A percentile compares a stretch with the other conserved stretches of the same genome.
Conservation (phyloP, 2,797 vertebrate genomes). For the Myotis daubentonii region DNA sequence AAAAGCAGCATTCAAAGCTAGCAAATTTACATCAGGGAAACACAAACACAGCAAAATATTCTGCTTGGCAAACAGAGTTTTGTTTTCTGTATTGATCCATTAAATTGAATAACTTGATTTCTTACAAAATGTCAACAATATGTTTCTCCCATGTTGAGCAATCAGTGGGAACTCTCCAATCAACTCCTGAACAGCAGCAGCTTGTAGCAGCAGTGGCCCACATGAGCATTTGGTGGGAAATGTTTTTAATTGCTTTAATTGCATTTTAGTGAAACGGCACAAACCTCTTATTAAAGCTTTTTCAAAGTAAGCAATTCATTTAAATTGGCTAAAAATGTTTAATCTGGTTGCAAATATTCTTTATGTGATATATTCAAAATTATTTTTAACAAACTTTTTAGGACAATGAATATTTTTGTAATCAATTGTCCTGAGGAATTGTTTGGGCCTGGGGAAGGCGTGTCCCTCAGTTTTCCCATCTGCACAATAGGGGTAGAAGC, state of each 20-base stretch:
- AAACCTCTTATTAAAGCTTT: not conserved
- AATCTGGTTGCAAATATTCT: not conserved
- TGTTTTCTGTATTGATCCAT: slow-evolving; percentile 71
- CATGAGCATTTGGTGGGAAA: slow-evolving; percentile 49
- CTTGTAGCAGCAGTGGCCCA: slow-evolving; percentile 1
- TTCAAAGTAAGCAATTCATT: slow-evolving; percentile 13
- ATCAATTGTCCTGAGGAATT: slow-evolving; percentile 15
- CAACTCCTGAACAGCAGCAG: not conserved
- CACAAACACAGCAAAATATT: slow-evolving; percentile 63
- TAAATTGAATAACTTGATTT: slow-evolving; percentile 65
- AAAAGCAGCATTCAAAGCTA: slow-evolving; percentile 37
- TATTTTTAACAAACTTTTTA: slow-evolving; percentile 43
- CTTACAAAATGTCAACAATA: slow-evolving; percentile 50
- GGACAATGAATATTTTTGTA: slow-evolving; percentile 20
- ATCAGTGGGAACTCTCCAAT: not conserved
- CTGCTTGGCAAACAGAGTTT: slow-evolving; percentile 33
- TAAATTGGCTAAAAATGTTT: not conserved
- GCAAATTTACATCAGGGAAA: slow-evolving; percentile 28
- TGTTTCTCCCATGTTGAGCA: slow-evolving; percentile 54
- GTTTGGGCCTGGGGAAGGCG: not conserved
- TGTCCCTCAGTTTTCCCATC: slow-evolving; percentile 13
- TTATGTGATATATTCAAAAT: slow-evolving; percentile 43
- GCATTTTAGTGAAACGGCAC: slow-evolving; percentile 31
- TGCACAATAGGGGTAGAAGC: slow-evolving; percentile 4
- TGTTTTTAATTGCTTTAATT: slow-evolving; percentile 57